A percentile compares a stretch with the other conserved stretches of the same genome.
Conservation (phyloP, 2,797 vertebrate species). For the Vultur gryphus region DNA sequence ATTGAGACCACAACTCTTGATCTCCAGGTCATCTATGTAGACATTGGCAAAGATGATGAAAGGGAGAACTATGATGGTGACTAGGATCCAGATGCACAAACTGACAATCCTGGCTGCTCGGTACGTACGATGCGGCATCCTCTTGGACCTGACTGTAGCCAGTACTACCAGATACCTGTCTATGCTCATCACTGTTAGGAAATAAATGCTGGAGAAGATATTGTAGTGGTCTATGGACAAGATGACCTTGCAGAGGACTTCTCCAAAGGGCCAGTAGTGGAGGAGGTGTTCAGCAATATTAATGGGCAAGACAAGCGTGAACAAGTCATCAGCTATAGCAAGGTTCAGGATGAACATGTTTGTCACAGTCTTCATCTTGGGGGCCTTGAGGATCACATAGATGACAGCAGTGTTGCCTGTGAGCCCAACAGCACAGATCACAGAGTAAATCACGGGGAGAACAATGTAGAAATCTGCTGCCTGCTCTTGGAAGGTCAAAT, state of each 20-base stretch:
- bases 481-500: slow-evolving; percentile 36
- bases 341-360: slow-evolving; percentile 89
- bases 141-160: slow-evolving; percentile 81
- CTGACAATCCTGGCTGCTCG: slow-evolving; percentile 81
- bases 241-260: slow-evolving; percentile 84
- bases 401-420: slow-evolving; percentile 85
- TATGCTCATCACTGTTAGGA: slow-evolving; percentile 86
- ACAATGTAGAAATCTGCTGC: slow-evolving; percentile 76
- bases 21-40: slow-evolving; percentile 69
- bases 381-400: slow-evolving; percentile 85
- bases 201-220: slow-evolving; percentile 89
- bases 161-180: slow-evolving; percentile 85
- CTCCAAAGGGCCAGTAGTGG: slow-evolving; percentile 86
- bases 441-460: slow-evolving; percentile 81
- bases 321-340: slow-evolving; percentile 84
- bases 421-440: slow-evolving; percentile 84
- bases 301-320: slow-evolving; percentile 83
- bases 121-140: slow-evolving; percentile 81
- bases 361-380: slow-evolving; percentile 89
- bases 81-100: slow-evolving; percentile 82
- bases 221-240: slow-evolving; percentile 87
- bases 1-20: slow-evolving; percentile 84
- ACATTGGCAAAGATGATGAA: slow-evolving; percentile 83
- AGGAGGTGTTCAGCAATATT: slow-evolving; percentile 84
- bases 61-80: slow-evolving; percentile 82